Evolutionary conservation across 2,888 invertebrate genomes (phyloP).

Genomic region (Habrosyne pyritoides): DNA sequence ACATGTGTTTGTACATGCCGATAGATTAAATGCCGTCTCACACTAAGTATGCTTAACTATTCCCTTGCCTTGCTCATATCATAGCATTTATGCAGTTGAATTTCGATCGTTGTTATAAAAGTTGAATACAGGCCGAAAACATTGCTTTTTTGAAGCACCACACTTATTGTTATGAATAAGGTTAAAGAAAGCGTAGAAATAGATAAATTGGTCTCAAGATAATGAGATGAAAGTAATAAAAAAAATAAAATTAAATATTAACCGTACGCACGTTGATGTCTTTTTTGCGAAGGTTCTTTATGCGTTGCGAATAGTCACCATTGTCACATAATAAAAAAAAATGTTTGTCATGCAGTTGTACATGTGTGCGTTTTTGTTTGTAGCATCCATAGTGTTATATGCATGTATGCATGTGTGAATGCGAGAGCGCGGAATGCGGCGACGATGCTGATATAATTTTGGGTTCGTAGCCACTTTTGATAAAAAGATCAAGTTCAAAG

Average conservation of each 20-base stretch:
- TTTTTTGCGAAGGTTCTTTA: conserved; percentile 19
- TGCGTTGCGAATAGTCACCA: conserved; percentile 11
- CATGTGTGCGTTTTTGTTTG: too few relatives aligned
- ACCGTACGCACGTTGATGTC: conserved; percentile 32
- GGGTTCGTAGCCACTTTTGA: conserved; percentile 64
- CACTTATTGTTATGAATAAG: too few relatives aligned
- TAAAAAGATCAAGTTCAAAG: conserved; percentile 82
- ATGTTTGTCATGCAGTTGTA: background rate
- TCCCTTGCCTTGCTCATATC: background rate
- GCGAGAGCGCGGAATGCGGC: conserved; percentile 68
- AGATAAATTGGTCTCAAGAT: too few relatives aligned
- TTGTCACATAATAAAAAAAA: background rate
- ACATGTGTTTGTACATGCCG: conserved; percentile 48
- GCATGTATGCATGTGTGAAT: conserved; percentile 43
- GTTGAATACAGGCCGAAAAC: too few relatives aligned
- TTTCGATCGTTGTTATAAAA: background rate
- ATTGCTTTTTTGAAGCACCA: too few relatives aligned
- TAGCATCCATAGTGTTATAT: too few relatives aligned
- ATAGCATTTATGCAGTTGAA: background rate
- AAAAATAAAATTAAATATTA: background rate
- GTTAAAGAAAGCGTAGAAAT: too few relatives aligned
- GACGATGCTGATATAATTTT: conserved; percentile 70
- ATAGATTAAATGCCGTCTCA: conserved; percentile 56
- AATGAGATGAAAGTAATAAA: too few relatives aligned
- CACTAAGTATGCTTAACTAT: conserved; percentile 16